Percentiles rank a stretch among this genome's conserved stretches.
These are phyloP conservation scores for Trochalopteron elliotii DNA, from an alignment of 2,113 vertebrate genomes.

Conservation along the genomic window DNA sequence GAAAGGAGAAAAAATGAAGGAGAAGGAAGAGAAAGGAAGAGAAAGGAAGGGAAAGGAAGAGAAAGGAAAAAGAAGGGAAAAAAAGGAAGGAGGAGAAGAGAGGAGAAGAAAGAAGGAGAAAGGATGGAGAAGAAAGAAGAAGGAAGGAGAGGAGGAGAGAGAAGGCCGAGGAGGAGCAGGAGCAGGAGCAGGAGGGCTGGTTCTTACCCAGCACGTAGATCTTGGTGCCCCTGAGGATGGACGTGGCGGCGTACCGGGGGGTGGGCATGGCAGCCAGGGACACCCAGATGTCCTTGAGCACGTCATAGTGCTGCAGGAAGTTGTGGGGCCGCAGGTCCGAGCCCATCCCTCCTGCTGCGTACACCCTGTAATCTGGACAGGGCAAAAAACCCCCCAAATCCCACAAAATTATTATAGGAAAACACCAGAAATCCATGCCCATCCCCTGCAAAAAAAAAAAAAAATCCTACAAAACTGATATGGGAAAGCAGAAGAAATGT, in stretches of 20 bases:
- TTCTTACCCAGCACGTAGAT: conserved; percentile 90
- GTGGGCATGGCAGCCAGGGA: conserved; percentile 92
- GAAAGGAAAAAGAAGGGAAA: background rate
- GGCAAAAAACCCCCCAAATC: fast-evolving
- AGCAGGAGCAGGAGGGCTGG: background rate
- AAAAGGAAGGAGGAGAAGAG: no score
- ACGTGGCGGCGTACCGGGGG: conserved; percentile 88
- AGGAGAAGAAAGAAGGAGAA: no score
- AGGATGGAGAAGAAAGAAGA: no score
- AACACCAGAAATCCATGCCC: background rate
- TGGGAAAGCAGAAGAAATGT: no score
- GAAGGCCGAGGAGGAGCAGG: background rate
- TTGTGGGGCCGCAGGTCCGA: conserved; percentile 89
- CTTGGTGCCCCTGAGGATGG: conserved; percentile 86
- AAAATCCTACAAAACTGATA: no score
- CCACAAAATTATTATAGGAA: background rate
- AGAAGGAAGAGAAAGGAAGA: no score
- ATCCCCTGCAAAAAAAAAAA: no score
- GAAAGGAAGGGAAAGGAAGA: fast-evolving
- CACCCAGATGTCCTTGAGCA: conserved; percentile 95
- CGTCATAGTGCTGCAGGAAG: conserved; percentile 94
- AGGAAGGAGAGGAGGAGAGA: background rate
- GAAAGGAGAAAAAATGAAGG: no score
- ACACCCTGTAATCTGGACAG: conserved; percentile 84
- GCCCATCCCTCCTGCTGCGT: conserved; percentile 93